Percentiles rank a stretch among this genome's conserved stretches.
Conservation (phyloP, 2,797 vertebrate genomes). For the Crenuchus spilurus region DNA sequence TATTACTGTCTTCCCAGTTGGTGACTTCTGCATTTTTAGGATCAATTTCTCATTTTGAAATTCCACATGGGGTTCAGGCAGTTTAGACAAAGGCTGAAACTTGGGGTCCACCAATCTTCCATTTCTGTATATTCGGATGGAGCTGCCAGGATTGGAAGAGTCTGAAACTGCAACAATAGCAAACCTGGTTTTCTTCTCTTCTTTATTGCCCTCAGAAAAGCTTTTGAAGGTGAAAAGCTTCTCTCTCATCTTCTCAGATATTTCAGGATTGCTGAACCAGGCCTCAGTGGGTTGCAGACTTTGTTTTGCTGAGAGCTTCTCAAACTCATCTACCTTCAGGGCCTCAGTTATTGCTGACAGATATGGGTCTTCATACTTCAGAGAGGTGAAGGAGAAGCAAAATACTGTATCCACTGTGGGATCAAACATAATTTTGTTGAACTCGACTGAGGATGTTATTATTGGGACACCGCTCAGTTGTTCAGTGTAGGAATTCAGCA, state of each 20-base stretch:
- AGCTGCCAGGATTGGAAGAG: slow-evolving; percentile 6
- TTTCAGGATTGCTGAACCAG: slow-evolving; percentile 7
- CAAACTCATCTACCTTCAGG: not conserved
- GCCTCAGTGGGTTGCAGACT: not conserved
- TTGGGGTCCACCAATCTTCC: not conserved
- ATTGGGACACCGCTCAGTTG: not conserved
- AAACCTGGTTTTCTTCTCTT: not conserved
- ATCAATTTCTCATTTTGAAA: not conserved
- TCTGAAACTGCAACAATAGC: slow-evolving; percentile 16
- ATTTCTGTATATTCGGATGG: slow-evolving; percentile 18
- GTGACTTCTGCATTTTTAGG: slow-evolving; percentile 25
- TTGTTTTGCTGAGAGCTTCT: not conserved
- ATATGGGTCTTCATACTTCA: slow-evolving; percentile 38
- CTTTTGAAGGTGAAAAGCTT: slow-evolving; percentile 22
- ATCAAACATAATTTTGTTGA: not conserved
- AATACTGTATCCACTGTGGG: slow-evolving; percentile 21
- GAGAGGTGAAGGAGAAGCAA: slow-evolving; percentile 49
- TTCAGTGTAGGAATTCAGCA: slow-evolving; percentile 28
- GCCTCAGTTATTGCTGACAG: not conserved
- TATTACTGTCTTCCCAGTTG: not conserved
- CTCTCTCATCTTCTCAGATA: not conserved
- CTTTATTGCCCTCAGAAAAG: slow-evolving; percentile 24
- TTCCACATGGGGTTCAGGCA: not conserved
- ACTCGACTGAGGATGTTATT: not conserved
- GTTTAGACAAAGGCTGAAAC: slow-evolving; percentile 31